Evolutionary conservation across 2,113 vertebrate genomes (phyloP), one percentile per base, ranked within the genome.

Genomic region (Ondatra zibethicus): DNA sequence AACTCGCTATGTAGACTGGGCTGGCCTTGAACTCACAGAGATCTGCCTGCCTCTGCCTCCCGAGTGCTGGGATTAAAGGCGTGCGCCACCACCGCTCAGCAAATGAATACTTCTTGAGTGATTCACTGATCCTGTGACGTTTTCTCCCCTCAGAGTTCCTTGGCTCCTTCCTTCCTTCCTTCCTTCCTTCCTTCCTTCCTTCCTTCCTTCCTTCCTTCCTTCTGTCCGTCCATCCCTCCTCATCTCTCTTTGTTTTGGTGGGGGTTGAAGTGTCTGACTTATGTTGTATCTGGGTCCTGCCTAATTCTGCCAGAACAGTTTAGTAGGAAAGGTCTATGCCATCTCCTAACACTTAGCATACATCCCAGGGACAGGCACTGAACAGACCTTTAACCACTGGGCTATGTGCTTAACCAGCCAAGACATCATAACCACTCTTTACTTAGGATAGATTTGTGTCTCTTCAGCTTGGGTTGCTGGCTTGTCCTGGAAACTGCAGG

Each of bases 401-500:
- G 1, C 12, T 7, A 27, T 19, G 25, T 19, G 25, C 27, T 77
- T 61, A 45, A 0, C 45, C 50, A 58, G 58, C 7, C 7, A 29
- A 68, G 82, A 33, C 52, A 55, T 42, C 73, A 33, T 31, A 5
- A 47, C 29, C 2, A 13, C 17, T 14, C 11, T 76, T 95, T 87
- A 1, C 17, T 61, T 19, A 42, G 13, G 39, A 4, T 27, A n/a
- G 84, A 52, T 55, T 31, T 11, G 39, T 55, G 25, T 77, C 70
- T 14, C 70, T n/a, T 92, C 42, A 33, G 19, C 78, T 4, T 7
- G 33, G 39, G 31, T 31, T 58, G 68, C 89, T 82, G 29, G n/a
- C 25, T 88, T 65, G 36, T 47, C 90, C 39, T 80, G 78, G 94
- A 92, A 89, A 84, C 73, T 87, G 61, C 91, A 93, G 94, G 88